A percentile compares a stretch with the other conserved stretches of the same genome.
Evolutionary conservation across 2,797 vertebrate genomes (phyloP).

Genomic region (Sus cebifrons): DNA sequence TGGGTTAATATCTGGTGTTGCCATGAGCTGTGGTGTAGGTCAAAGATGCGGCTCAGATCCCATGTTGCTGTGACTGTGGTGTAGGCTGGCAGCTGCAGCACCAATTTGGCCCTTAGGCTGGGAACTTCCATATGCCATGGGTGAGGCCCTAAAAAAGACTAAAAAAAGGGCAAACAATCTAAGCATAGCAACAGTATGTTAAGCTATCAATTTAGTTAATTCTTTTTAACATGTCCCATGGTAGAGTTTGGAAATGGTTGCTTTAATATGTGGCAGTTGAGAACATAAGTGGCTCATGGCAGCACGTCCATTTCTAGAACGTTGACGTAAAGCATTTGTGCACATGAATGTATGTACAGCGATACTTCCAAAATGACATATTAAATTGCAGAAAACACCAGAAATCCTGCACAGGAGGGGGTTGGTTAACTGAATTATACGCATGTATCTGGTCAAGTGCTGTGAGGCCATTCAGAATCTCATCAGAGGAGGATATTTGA

Average conservation of each 20-base stretch:
- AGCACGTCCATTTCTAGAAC: constrained; percentile 54
- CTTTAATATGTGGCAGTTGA: not conserved
- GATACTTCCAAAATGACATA: not conserved
- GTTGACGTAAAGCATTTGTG: constrained; percentile 1
- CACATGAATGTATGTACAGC: not conserved
- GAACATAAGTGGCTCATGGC: not conserved
- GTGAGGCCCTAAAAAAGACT: no score
- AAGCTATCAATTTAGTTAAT: not conserved
- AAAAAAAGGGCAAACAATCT: not conserved
- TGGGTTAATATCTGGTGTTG: no score
- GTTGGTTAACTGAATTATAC: not conserved
- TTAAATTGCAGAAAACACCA: constrained; percentile 27
- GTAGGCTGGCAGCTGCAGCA: no score
- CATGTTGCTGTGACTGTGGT: no score
- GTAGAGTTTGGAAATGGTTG: constrained; percentile 26
- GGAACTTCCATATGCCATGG: no score
- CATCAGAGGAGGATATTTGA: not conserved
- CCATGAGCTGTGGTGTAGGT: no score
- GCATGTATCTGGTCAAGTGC: not conserved
- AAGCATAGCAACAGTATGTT: not conserved
- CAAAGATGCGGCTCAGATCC: no score
- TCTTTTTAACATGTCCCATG: constrained; percentile 36
- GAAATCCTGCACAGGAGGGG: not conserved
- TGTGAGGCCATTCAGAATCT: not conserved
- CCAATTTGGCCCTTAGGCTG: no score